Base-by-base conservation (phyloP, 2,888 invertebrate genomes). In the Mimachlamys varia region DNA sequence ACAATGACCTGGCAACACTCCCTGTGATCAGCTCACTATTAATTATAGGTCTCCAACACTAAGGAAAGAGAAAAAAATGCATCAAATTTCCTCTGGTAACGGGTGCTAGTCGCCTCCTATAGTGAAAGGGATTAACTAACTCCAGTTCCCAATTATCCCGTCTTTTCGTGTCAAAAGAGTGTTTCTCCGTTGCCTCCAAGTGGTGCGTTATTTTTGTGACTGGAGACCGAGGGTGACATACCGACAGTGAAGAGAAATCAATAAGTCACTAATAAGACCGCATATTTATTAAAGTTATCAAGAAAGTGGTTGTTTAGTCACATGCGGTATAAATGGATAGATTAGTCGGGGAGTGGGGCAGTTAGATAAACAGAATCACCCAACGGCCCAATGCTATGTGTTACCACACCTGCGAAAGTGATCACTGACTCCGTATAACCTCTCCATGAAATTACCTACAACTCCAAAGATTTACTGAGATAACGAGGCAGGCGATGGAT, bases 21-120 rank as follows among this genome's bases (percentile, higher is more conserved):
- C 76, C 76, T 76, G 76, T 76, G 27, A 76, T 76, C 76, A 76
- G 12, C 33, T 76, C 22, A 3, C 12, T 76, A 76, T 76, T 76
- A 76, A 76, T 76, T 76, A 76, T 76, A 76, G 19, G 76, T 76
- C 76, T 76, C 76, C 33, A 33, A 7, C 76, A 76, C 27, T 33
- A 76, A 76, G 76, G 5, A 76, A 76, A 76, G 76, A 76, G 27
- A 44, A 62, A 76, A 76, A 76, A 76, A 76, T 76, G 76, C 76
- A 76, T 76, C 76, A 76, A 76, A 76, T 76, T 76, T 76, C 76
- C 76, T 76, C 76, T 76, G 76, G 76, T 76, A 76, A 76, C 76
- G 76, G 76, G 76, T 76, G 76, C 76, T 76, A 76, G 76, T 76
- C 76, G 76, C 76, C 76, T 76, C 76, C 76, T 76, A 76, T 76